These are phyloP conservation scores for Latrodectus elegans DNA, from an alignment of 2,888 invertebrate genomes.

Conservation along the genomic window DNA sequence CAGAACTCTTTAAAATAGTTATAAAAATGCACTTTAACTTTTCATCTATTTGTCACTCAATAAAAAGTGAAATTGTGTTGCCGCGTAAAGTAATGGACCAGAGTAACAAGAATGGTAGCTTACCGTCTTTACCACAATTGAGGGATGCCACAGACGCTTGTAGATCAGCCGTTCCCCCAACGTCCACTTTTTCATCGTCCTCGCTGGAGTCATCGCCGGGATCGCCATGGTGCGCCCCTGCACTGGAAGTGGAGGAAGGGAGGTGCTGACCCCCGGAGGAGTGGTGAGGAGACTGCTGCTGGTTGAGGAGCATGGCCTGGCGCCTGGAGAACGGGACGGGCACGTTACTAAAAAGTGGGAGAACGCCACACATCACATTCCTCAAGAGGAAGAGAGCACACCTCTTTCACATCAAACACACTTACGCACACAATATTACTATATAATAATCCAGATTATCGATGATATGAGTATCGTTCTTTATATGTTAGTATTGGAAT, in stretches of 20 bases:
- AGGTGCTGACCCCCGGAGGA: slow-evolving; percentile 37
- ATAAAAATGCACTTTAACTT: no score
- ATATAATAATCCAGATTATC: no score
- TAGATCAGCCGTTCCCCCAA: slow-evolving; percentile 70
- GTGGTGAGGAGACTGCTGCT: slow-evolving; percentile 50
- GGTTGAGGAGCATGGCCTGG: slow-evolving; percentile 67
- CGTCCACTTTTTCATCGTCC: slow-evolving; percentile 71
- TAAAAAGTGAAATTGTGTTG: no score
- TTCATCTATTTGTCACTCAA: no score
- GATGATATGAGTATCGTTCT: no score
- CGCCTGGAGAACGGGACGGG: slow-evolving; percentile 67
- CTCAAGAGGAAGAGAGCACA: neutral
- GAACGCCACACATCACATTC: slow-evolving; percentile 41
- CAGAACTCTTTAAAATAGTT: no score
- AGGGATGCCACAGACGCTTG: slow-evolving; percentile 54
- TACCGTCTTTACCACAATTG: slow-evolving; percentile 58
- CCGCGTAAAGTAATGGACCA: no score
- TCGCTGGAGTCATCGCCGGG: slow-evolving; percentile 70
- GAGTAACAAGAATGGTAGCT: neutral
- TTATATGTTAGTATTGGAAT: no score
- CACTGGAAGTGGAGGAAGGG: slow-evolving; percentile 39
- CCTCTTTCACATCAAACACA: neutral
- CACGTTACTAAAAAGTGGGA: slow-evolving; percentile 58
- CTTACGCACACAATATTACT: neutral
- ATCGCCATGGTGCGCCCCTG: slow-evolving; percentile 22